These are phyloP conservation scores for Galemys pyrenaicus DNA, from an alignment of 2,113 vertebrate species.

Conservation along the genomic window DNA sequence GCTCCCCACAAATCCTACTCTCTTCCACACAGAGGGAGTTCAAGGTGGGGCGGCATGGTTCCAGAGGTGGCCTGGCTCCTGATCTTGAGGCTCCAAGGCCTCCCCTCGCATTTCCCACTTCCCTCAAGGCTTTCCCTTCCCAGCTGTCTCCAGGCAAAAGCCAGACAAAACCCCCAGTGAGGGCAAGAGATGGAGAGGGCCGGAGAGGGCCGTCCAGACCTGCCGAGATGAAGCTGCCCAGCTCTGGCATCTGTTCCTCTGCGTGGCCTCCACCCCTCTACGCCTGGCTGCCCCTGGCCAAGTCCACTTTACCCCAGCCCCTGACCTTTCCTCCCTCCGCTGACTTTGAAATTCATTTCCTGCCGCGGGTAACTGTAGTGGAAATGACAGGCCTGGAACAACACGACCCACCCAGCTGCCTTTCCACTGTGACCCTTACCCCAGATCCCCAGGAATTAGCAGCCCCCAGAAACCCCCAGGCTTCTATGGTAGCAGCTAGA, in stretches of 20 bases:
- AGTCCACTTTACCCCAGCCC: no score
- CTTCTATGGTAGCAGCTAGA: not conserved
- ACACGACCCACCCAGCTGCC: not conserved
- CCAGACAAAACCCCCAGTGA: not conserved
- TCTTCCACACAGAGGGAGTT: not conserved
- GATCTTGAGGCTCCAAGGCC: not conserved
- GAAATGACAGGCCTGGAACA: not conserved
- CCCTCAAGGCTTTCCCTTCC: not conserved
- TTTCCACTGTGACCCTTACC: not conserved
- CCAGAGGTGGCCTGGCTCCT: not conserved
- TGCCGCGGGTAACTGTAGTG: not conserved
- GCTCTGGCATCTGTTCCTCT: fast-evolving
- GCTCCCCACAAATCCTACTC: not conserved
- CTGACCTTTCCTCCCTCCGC: no score
- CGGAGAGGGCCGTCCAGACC: no score
- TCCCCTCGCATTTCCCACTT: not conserved
- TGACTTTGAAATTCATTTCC: not conserved
- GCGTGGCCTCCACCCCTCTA: fast-evolving
- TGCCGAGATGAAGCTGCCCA: not conserved
- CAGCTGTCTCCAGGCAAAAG: not conserved
- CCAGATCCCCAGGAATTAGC: not conserved
- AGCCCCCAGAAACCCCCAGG: not conserved
- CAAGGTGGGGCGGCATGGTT: not conserved
- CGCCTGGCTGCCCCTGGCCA: not conserved
- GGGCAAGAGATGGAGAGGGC: not conserved